Evolutionary conservation across 1,140 invertebrate genomes (phyloP).

Genomic region (Drosophila orosa): DNA sequence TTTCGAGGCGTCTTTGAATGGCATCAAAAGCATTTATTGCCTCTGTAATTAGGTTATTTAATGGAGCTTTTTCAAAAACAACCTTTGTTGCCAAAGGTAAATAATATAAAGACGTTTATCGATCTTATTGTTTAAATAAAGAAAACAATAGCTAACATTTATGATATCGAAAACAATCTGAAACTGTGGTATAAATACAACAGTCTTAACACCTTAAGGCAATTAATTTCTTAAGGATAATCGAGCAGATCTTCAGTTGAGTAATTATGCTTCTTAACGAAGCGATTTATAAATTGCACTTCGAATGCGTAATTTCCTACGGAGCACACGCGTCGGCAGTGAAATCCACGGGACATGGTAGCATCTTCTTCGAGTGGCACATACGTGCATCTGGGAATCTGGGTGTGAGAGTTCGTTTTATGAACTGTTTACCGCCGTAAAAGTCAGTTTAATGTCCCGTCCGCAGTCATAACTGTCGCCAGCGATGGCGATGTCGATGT

Average conservation of each 20-base stretch:
- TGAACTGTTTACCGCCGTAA: constrained; percentile 80
- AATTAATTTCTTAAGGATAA: not conserved
- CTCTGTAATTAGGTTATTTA: constrained; percentile 15
- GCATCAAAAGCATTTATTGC: not conserved
- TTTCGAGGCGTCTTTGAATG: constrained; percentile 15
- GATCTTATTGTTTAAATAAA: not conserved
- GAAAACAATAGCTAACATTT: not conserved
- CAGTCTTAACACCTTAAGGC: not conserved
- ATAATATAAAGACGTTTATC: not conserved
- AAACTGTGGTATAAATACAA: not conserved
- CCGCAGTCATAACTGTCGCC: constrained; percentile 74
- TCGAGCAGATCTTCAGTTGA: not conserved
- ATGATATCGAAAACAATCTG: not conserved
- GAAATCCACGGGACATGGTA: constrained; percentile 26
- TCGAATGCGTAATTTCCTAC: constrained; percentile 17
- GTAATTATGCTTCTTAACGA: constrained; percentile 3
- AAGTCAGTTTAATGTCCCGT: constrained; percentile 78
- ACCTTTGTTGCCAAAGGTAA: not conserved
- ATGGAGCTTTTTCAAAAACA: not conserved
- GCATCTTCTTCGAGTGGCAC: constrained; percentile 43
- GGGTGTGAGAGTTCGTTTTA: constrained; percentile 53
- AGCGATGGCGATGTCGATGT: constrained; percentile 31
- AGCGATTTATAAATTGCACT: constrained; percentile 9
- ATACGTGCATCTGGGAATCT: constrained; percentile 40
- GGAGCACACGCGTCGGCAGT: constrained; percentile 33